phyloP scores from a whole-genome alignment of 2,888 invertebrate genomes.

The Lasioglossum morio region DNA sequence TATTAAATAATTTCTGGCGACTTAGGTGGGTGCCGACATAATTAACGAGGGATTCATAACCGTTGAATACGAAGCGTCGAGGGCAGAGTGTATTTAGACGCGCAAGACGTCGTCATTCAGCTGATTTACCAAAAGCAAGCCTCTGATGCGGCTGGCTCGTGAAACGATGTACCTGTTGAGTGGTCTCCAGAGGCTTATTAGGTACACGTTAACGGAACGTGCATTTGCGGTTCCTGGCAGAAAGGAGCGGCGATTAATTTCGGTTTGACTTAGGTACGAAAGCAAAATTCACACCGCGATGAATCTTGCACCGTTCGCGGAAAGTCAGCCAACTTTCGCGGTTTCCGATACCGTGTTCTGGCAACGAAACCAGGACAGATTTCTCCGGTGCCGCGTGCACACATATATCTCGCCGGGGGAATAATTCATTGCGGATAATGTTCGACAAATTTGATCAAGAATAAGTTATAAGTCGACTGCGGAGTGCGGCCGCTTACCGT shows the following conservation, averaged over 20 bases:
- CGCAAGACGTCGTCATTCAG: slow-evolving; percentile 48
- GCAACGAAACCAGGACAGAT: slow-evolving; percentile 3
- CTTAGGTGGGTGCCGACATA: slow-evolving; percentile 3
- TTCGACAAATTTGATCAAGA: not conserved
- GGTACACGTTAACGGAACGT: slow-evolving; percentile 41
- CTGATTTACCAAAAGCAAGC: slow-evolving; percentile 64
- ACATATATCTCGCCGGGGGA: not conserved
- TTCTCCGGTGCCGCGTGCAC: not conserved
- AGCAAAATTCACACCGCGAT: slow-evolving; percentile 47
- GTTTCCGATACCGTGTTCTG: slow-evolving; percentile 31
- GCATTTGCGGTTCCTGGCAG: slow-evolving; percentile 55
- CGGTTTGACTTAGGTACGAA: slow-evolving; percentile 50
- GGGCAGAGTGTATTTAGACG: slow-evolving; percentile 26
- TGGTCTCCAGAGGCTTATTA: slow-evolving; percentile 69
- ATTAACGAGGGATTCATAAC: slow-evolving; percentile 31
- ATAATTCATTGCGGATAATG: slow-evolving; percentile 6
- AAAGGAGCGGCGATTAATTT: slow-evolving; percentile 70
- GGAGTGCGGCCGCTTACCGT: not conserved
- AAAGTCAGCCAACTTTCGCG: slow-evolving; percentile 42
- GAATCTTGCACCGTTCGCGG: slow-evolving; percentile 47
- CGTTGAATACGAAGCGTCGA: slow-evolving; percentile 42
- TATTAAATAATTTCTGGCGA: not conserved
- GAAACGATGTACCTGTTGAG: slow-evolving; percentile 72
- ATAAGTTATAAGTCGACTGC: not conserved
- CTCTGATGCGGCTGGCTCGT: slow-evolving; percentile 57